Evolutionary conservation across 2,888 invertebrate species (phyloP), one percentile per base, ranked within the genome.

Genomic region (Drosophila mulleri): DNA sequence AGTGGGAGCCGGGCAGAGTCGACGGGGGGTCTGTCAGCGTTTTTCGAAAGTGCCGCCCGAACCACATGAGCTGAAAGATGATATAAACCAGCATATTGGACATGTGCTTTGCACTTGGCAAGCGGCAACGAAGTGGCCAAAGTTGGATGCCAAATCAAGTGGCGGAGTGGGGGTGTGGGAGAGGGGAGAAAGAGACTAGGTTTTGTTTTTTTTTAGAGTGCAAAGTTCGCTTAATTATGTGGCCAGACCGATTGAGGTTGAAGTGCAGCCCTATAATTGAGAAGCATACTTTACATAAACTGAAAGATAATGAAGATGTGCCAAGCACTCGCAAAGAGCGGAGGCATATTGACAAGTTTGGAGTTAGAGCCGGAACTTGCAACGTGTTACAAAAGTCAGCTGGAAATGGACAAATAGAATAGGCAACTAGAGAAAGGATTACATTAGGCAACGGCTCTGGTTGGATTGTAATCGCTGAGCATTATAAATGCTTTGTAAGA

Each of bases 71-170:
- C 47, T 65, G 53, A 67, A 65, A 77, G 80, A 77, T 77, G 75
- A 77, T 77, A 75, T 70, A 67, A 75, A 65, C 64, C 60, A 71
- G 61, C 62, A 75, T 52, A 57, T 80, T 78, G 80, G 67, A 80
- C 78, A 80, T 78, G 71, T 80, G 78, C 80, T 71, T 37, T 41
- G 41, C 71, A 67, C 56, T 67, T 71, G 61, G 45, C 65, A 67
- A 67, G 77, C 50, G 42, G 20, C 26, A 54, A 58, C 54, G 60
- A 68, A 76, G 68, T 76, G 68, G 52, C 76, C 65, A 52, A 61
- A 73, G 37, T 57, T 35, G 73, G 29, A 39, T 44, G 16, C 56
- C 42, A 12, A 23, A 56, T 64, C 53, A 62, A 79, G 69, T 66
- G 75, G 23, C 0, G 44, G 12, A 8, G 11, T 18, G 9, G 29